phyloP scores from a whole-genome alignment of 1,140 invertebrate genomes.

The Procambarus virginalis region DNA sequence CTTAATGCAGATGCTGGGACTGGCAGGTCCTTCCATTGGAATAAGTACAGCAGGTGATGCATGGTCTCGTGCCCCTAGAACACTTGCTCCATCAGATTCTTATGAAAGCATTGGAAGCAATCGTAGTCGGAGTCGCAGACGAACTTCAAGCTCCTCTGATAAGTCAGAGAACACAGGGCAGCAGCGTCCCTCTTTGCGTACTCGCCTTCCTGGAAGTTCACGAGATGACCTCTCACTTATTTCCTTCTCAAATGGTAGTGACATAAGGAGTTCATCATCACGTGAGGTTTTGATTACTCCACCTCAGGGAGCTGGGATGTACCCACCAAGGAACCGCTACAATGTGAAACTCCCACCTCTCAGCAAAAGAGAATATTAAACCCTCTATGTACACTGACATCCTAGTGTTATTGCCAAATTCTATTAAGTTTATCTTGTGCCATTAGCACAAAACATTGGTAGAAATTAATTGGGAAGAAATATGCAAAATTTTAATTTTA shows the following conservation, averaged over 20 bases:
- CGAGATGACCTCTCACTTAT: conserved; percentile 57
- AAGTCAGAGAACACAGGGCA: conserved; percentile 34
- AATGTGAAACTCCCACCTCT: conserved; percentile 65
- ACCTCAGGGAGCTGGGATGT: conserved; percentile 58
- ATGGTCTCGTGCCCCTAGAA: conserved; percentile 37
- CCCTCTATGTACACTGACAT: neutral
- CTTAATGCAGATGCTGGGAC: neutral
- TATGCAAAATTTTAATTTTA: neutral
- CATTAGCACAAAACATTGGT: neutral
- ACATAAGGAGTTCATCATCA: conserved; percentile 27
- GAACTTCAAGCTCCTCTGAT: conserved; percentile 14
- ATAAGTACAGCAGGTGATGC: conserved; percentile 12
- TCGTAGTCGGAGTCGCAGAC: conserved; percentile 18
- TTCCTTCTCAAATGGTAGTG: conserved; percentile 47
- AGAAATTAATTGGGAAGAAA: neutral
- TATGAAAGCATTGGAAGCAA: conserved; percentile 26
- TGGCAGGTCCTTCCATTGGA: conserved; percentile 21
- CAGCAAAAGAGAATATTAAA: conserved; percentile 52
- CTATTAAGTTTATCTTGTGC: neutral
- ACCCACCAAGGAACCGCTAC: conserved; percentile 64
- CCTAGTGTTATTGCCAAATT: neutral
- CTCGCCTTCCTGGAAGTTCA: conserved; percentile 33
- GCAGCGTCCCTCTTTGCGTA: conserved; percentile 46
- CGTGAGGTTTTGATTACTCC: conserved; percentile 28
- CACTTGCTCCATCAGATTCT: conserved; percentile 16